Percentiles rank a stretch among this genome's conserved stretches.
Conservation (phyloP, 1,140 invertebrate genomes). For the Lordiphosa mommai region DNA sequence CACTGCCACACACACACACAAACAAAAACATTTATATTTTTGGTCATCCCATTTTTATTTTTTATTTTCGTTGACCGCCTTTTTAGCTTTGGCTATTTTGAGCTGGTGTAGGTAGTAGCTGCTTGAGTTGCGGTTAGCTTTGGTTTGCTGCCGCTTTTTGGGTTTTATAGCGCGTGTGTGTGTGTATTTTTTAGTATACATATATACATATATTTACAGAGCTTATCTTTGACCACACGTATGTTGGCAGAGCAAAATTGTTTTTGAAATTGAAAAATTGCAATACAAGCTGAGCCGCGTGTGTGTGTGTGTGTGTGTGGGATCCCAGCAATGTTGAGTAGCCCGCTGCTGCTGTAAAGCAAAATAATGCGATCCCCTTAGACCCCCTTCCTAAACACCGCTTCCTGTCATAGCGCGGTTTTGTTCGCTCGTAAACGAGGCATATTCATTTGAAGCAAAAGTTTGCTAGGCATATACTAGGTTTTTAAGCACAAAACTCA, state of each 20-base stretch:
- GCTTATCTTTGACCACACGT: constrained; percentile 77
- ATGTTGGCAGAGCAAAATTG: constrained; percentile 76
- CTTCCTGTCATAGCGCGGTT: too few relatives aligned
- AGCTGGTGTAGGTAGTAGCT: constrained; percentile 65
- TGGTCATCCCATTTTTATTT: constrained; percentile 32
- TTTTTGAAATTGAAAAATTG: constrained; percentile 78
- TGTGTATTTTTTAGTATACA: constrained; percentile 31
- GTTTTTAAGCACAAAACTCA: too few relatives aligned
- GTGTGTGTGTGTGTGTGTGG: constrained; percentile 8
- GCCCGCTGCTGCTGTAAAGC: constrained; percentile 60
- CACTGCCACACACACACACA: neutral
- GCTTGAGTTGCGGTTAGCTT: constrained; percentile 74
- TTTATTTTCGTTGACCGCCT: constrained; percentile 49
- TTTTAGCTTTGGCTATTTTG: constrained; percentile 68
- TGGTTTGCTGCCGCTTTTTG: constrained; percentile 60
- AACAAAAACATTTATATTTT: constrained; percentile 54
- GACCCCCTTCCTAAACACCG: too few relatives aligned
- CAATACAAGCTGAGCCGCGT: constrained; percentile 66
- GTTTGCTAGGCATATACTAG: too few relatives aligned
- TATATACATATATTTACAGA: constrained; percentile 59
- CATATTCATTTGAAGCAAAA: too few relatives aligned
- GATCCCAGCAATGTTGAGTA: too few relatives aligned
- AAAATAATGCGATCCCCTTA: constrained; percentile 47
- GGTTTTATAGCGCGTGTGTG: constrained; percentile 47
- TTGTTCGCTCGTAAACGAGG: too few relatives aligned